A percentile compares a stretch with the other conserved stretches of the same genome.
Evolutionary conservation across 2,113 vertebrate genomes (phyloP).

Genomic region (Fregata magnificens): DNA sequence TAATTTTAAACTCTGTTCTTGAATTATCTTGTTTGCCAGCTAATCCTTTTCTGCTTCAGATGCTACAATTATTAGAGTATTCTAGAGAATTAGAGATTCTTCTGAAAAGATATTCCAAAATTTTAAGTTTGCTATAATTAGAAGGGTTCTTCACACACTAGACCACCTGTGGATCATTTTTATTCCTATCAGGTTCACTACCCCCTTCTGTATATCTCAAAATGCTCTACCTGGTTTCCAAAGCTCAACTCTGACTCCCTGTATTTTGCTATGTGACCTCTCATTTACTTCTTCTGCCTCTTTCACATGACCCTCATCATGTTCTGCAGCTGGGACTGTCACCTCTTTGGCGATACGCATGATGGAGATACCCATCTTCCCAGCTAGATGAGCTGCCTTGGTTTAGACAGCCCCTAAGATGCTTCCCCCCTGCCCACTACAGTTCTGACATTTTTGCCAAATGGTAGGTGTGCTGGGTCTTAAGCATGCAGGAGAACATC

Average conservation of each 20-base stretch:
- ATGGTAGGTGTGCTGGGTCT: background rate
- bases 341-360: background rate
- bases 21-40: background rate
- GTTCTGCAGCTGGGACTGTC: background rate
- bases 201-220: background rate
- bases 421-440: background rate
- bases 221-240: background rate
- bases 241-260: background rate
- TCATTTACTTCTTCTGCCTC: background rate
- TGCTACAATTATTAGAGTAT: background rate
- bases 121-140: background rate
- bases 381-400: background rate
- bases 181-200: background rate
- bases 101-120: background rate
- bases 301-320: background rate
- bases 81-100: background rate
- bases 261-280: background rate
- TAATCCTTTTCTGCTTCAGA: background rate
- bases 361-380: background rate
- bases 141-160: background rate
- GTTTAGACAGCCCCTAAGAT: background rate
- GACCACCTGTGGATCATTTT: background rate
- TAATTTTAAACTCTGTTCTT: background rate
- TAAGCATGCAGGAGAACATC: background rate
- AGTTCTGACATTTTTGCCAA: background rate